Conservation (phyloP, 2,888 invertebrate genomes). For the Xylophagus ater region DNA sequence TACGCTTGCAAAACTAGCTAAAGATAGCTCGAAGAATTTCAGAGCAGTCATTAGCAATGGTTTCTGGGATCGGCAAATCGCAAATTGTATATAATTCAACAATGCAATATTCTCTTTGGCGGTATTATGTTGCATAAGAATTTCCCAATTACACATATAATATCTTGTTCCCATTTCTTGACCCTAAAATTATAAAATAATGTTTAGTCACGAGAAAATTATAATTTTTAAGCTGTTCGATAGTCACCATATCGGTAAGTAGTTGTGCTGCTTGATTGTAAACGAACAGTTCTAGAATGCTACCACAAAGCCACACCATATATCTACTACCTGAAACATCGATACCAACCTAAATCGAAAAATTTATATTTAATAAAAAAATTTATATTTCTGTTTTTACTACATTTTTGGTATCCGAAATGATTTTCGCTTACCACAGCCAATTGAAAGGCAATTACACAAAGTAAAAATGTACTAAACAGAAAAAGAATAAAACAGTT, state of each 20-base stretch:
- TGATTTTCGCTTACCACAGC: conserved; percentile 7
- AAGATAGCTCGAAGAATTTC: conserved; percentile 10
- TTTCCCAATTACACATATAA: conserved; percentile 14
- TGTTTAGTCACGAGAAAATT: not conserved
- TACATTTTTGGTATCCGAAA: too few relatives aligned
- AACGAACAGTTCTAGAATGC: conserved; percentile 5
- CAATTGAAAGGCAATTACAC: conserved; percentile 13
- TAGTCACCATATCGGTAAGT: conserved; percentile 8
- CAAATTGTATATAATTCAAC: conserved; percentile 5
- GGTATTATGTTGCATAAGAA: conserved; percentile 4
- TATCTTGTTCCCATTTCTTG: conserved; percentile 6
- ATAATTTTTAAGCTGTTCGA: not conserved
- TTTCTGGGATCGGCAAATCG: conserved; percentile 11
- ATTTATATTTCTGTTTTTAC: not conserved
- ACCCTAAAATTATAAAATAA: conserved; percentile 5
- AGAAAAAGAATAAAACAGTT: conserved; percentile 8
- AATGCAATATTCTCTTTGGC: conserved; percentile 4
- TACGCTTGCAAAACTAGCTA: conserved; percentile 8
- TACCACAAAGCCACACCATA: conserved; percentile 8
- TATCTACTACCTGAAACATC: conserved; percentile 8
- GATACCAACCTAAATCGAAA: conserved; percentile 7
- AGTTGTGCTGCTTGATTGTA: conserved; percentile 8
- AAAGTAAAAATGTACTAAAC: conserved; percentile 7
- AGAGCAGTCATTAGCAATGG: conserved; percentile 8
- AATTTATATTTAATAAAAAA: too few relatives aligned